Evolutionary conservation across 37 sponge, comb jelly and placozoan genomes (phyloP), one percentile per base, ranked within the genome.

Genomic region (Chondrosia reniformis): DNA sequence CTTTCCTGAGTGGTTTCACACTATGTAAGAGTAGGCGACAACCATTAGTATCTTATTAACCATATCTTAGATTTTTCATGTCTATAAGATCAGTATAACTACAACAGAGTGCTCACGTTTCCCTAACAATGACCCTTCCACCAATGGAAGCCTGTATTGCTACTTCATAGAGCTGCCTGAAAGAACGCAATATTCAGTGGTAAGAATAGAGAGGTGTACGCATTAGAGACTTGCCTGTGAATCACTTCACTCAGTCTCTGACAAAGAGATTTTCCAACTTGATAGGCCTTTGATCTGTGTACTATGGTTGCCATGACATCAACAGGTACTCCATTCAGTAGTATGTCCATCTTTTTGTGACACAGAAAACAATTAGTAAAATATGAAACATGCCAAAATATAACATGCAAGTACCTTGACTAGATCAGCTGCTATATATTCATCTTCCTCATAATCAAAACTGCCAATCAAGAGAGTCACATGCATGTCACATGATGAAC

Each of bases 371-470:
- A 62, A 32, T 8, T 22, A 36, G 61, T 54, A 52, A 17, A 45
- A 63, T 1, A 72, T 8, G 34, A 46, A 34, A 67, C 63, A 30
- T 9, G 6, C 17, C 15, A 33, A 25, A 67, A 31, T 66, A 28
- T n/a, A 39, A 41, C 10, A 17, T 64, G 10, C 37, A 73, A 73
- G 43, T 28, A 90, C 91, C 87, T 96, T 91, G 4, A 87, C 87
- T 3, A 97, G 75, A 33, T 89, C 83, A 39, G 95, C 77, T 28
- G 52, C 40, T 44, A 85, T 55, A 74, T 84, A 87, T 15, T 95
- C 98, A 88, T 67, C 45, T 31, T 97, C 93, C 67, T 97, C 98
- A 84, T 94, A 97, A 76, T 97, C 98, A 84, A 94, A 97, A 55
- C 93, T 95, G 46, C 15, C 76, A 44, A 33, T 38, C 30, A 10